These are phyloP conservation scores for Ammodytes marinus DNA, from an alignment of 2,113 vertebrate species.

Conservation along the genomic window DNA sequence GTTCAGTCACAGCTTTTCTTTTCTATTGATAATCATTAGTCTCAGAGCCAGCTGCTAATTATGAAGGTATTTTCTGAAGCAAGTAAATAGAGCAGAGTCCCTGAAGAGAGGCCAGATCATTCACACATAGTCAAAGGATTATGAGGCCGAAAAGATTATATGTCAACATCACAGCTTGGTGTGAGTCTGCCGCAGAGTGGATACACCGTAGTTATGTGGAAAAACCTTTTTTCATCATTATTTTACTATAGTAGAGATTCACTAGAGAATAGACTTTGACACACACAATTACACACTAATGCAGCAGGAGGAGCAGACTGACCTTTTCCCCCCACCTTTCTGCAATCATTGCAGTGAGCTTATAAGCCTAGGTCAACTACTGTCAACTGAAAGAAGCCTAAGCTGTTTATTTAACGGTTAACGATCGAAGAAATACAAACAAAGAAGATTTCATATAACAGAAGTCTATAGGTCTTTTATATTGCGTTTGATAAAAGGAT, in stretches of 20 bases:
- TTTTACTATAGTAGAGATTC: not conserved
- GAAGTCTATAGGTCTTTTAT: not conserved
- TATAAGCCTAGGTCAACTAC: not conserved
- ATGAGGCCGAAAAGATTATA: constrained; percentile 8
- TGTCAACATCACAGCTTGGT: not conserved
- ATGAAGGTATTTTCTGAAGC: constrained; percentile 18
- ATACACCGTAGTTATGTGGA: not conserved
- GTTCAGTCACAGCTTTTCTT: constrained; percentile 5
- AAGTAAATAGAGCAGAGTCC: not conserved
- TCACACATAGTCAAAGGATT: not conserved
- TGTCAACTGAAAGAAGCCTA: not conserved
- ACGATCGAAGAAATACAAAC: not conserved
- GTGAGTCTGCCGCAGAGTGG: not conserved
- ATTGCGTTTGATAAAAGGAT: constrained; percentile 12
- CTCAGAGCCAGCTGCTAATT: not conserved
- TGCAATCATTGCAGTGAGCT: not conserved
- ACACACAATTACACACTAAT: not conserved
- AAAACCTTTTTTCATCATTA: constrained; percentile 2
- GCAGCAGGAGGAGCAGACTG: constrained; percentile 1
- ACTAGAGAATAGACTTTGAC: not conserved
- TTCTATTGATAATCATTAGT: not conserved
- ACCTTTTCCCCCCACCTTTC: constrained; percentile 7
- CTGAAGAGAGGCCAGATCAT: not conserved
- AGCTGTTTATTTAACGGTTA: not conserved
- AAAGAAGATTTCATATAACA: not conserved